Evolutionary conservation across 2,888 invertebrate genomes (phyloP).

Genomic region (Glaucopsyche alexis): DNA sequence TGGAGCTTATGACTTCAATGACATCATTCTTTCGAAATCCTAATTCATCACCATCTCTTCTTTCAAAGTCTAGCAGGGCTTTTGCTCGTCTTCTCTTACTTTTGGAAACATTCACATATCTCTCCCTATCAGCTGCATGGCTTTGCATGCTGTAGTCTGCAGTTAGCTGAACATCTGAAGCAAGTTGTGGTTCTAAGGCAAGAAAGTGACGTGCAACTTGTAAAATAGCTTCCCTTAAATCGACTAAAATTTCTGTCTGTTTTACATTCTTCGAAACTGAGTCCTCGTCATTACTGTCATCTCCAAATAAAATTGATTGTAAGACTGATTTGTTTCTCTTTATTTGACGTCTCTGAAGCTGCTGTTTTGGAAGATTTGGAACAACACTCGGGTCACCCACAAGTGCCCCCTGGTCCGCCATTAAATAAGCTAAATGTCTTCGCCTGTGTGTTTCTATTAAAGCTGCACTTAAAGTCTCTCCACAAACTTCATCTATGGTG

Average conservation of each 20-base stretch:
- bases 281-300: slow-evolving; percentile 88
- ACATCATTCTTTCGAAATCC: slow-evolving; percentile 99
- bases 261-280: slow-evolving; percentile 97
- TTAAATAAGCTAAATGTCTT: slow-evolving; percentile 95
- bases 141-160: slow-evolving; percentile 98
- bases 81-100: slow-evolving; percentile 95
- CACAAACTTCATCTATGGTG: slow-evolving; percentile 84
- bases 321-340: slow-evolving; percentile 94
- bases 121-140: slow-evolving; percentile 95
- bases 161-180: slow-evolving; percentile 87
- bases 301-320: slow-evolving; percentile 92
- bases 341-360: slow-evolving; percentile 90
- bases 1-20: slow-evolving; percentile 97
- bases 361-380: slow-evolving; percentile 96
- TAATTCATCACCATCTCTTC: slow-evolving; percentile 98
- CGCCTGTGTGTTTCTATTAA: slow-evolving; percentile 93
- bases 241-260: slow-evolving; percentile 99
- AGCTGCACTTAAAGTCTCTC: slow-evolving; percentile 90
- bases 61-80: slow-evolving; percentile 97
- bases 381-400: slow-evolving; percentile 94
- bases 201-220: slow-evolving; percentile 96
- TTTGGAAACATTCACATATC: slow-evolving; percentile 95
- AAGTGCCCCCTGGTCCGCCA: slow-evolving; percentile 97
- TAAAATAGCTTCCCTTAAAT: slow-evolving; percentile 96
- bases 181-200: slow-evolving; percentile 92